Evolutionary conservation across 2,888 invertebrate genomes (phyloP).

Genomic region (Pristionchus exspectatus): DNA sequence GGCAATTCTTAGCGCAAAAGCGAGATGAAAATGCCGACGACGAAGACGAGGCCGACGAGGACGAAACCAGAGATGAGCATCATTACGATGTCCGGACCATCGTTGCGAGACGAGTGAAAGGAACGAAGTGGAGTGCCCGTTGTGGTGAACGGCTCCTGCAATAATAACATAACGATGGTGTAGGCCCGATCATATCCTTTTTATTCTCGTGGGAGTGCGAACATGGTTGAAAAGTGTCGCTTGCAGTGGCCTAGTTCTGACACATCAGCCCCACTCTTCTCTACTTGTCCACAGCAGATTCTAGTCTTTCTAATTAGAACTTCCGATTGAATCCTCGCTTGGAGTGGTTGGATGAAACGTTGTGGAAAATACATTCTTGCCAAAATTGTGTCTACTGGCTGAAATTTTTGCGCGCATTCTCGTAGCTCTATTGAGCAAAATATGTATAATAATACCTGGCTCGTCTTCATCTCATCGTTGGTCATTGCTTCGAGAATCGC

Average conservation of each 20-base stretch:
- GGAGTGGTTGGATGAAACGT: not conserved
- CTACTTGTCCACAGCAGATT: slow-evolving; percentile 27
- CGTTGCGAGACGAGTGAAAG: not conserved
- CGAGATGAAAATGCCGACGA: slow-evolving; percentile 37
- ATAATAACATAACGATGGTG: not conserved
- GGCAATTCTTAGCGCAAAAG: not conserved
- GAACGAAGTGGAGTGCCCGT: not conserved
- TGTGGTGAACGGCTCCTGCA: slow-evolving; percentile 13
- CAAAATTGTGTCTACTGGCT: too few species aligned
- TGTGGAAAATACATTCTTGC: not conserved
- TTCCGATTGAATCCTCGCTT: slow-evolving; percentile 8
- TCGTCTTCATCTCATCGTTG: slow-evolving; percentile 5
- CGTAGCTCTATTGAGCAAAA: not conserved
- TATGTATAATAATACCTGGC: not conserved
- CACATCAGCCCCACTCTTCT: not conserved
- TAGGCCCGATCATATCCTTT: not conserved
- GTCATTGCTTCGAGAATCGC: not conserved
- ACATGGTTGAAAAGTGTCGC: not conserved
- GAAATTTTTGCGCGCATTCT: not conserved
- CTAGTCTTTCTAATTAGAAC: slow-evolving; percentile 1
- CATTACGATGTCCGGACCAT: slow-evolving; percentile 26
- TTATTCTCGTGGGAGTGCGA: not conserved
- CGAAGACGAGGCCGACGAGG: slow-evolving; percentile 23
- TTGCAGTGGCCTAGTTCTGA: not conserved
- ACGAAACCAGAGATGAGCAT: slow-evolving; percentile 29